phyloP scores from a whole-genome alignment of 2,888 invertebrate genomes.

The Andricus quercusramuli region DNA sequence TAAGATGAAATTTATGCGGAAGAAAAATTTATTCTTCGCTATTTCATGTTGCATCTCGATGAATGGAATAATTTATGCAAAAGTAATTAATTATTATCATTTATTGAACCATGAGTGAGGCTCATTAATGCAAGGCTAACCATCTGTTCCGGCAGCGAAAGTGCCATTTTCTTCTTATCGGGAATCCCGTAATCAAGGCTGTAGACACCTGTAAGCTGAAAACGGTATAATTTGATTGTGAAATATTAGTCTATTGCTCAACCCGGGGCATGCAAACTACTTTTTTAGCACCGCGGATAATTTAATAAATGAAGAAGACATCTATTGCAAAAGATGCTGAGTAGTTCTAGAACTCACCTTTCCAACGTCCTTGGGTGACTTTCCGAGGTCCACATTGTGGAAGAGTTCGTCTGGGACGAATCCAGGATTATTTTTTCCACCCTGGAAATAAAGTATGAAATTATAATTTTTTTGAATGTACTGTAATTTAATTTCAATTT shows the following conservation, averaged over 20 bases:
- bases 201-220: constrained; percentile 29
- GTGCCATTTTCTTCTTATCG: constrained; percentile 51
- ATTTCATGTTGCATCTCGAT: not conserved
- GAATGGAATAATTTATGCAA: constrained; percentile 1
- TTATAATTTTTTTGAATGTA: not conserved
- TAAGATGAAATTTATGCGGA: not conserved
- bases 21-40: not conserved
- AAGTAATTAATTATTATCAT: not conserved
- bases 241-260: constrained; percentile 20
- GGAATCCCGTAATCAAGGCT: constrained; percentile 48
- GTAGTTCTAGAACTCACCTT: constrained; percentile 17
- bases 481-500: not conserved
- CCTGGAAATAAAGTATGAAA: constrained; percentile 56
- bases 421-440: constrained; percentile 68
- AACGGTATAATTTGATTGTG: constrained; percentile 43
- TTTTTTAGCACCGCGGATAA: constrained; percentile 1
- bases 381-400: constrained; percentile 59
- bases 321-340: constrained; percentile 22
- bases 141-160: constrained; percentile 56
- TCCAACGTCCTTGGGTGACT: constrained; percentile 40
- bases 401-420: constrained; percentile 70
- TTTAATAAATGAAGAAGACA: constrained; percentile 26
- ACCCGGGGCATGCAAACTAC: not conserved
- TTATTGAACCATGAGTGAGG: constrained; percentile 12
- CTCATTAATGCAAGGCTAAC: constrained; percentile 48